Conservation (phyloP, 2,797 vertebrate genomes). For the Muscicapa striata region DNA sequence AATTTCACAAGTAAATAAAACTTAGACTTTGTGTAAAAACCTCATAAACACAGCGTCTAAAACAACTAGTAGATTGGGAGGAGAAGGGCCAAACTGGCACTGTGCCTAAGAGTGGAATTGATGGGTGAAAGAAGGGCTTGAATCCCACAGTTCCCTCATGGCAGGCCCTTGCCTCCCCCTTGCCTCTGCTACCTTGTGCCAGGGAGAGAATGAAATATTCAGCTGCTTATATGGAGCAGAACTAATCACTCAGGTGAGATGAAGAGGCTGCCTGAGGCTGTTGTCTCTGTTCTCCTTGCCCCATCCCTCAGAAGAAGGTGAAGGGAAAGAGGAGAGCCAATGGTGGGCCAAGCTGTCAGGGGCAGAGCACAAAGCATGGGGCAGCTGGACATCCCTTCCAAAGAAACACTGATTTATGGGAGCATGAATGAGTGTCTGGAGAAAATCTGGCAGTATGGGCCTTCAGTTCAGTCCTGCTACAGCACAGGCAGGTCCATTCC, state of each 20-base stretch:
- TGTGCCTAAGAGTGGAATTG: neutral
- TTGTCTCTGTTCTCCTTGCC: neutral
- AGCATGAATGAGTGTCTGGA: neutral
- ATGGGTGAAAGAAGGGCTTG: neutral
- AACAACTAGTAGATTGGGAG: neutral
- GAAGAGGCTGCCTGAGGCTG: neutral
- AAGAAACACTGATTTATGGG: neutral
- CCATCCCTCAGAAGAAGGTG: accelerated
- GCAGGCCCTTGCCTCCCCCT: neutral
- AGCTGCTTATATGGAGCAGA: neutral
- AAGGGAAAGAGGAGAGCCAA: neutral
- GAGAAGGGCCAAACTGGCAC: neutral
- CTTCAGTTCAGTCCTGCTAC: neutral
- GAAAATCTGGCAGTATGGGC: neutral
- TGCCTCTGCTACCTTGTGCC: neutral
- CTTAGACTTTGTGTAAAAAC: neutral
- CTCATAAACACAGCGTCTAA: neutral
- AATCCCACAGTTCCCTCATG: neutral
- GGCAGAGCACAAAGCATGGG: neutral
- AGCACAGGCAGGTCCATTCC: too few species aligned
- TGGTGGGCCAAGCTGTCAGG: accelerated
- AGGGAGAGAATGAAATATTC: neutral
- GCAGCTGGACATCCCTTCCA: neutral
- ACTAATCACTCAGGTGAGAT: neutral
- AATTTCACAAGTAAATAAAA: neutral